A percentile compares a stretch with the other conserved stretches of the same genome.
phyloP scores from a whole-genome alignment of 2,113 vertebrate genomes.

The Pungitius pungitius region DNA sequence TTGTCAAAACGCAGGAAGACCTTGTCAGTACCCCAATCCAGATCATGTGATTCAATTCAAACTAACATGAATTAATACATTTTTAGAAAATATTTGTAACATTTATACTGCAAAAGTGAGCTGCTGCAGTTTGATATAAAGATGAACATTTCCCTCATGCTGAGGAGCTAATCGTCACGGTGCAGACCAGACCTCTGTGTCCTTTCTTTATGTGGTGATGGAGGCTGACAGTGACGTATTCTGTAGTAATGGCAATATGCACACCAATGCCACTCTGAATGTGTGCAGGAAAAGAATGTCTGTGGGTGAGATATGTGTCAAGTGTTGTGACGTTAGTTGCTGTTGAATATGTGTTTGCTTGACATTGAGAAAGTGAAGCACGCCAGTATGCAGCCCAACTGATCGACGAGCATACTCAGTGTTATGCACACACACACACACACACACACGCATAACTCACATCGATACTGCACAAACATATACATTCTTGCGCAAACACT shows the following conservation, averaged over 20 bases:
- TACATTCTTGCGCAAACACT: conserved; percentile 28
- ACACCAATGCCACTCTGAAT: conserved; percentile 41
- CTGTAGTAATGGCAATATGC: conserved; percentile 46
- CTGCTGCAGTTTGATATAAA: neutral
- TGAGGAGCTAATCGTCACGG: neutral
- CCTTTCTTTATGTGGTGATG: conserved; percentile 31
- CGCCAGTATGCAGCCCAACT: conserved; percentile 47
- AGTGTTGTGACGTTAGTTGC: conserved; percentile 59
- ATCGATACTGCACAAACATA: conserved; percentile 40
- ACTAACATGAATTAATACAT: no score
- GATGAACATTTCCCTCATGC: neutral
- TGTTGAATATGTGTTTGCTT: conserved; percentile 60
- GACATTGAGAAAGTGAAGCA: conserved; percentile 65
- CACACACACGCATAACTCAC: conserved; percentile 21
- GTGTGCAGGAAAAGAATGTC: conserved; percentile 47
- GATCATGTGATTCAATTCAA: neutral
- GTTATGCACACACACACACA: conserved; percentile 10
- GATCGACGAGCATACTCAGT: conserved; percentile 40
- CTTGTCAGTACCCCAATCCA: neutral
- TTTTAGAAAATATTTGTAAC: neutral
- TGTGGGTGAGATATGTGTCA: conserved; percentile 63
- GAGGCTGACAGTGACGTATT: conserved; percentile 49
- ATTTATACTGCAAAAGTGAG: neutral
- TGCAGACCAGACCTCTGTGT: conserved; percentile 8
- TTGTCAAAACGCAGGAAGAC: neutral